Base-by-base conservation (phyloP, 1,140 invertebrate genomes). In the Gryon sp. region DNA sequence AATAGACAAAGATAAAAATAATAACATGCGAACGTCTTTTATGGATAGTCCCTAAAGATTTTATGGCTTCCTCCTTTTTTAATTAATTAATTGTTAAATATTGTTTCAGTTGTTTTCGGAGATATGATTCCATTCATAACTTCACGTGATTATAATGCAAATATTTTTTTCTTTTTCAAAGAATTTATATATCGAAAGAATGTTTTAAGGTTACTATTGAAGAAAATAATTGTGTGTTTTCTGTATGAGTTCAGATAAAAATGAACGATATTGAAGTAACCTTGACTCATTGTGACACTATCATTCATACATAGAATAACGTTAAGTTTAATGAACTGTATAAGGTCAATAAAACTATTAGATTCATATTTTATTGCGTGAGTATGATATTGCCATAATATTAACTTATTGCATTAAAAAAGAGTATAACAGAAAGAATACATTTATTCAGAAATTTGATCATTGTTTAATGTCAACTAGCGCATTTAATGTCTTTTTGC, bases 121-220 rank as follows among this genome's bases (percentile, higher is more conserved):
- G 28, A 45, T 30, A 45, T 20, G 28, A 59, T 63, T 50, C n/a
- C 59, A 63, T 63, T 59, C 55, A 40, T 55, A 9, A 9, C 26
- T 40, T 9, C 6, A 12, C 6, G 46, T 6, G 19, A 45, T 45
- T 43, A 12, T 19, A 32, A 48, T 18, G 22, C 0, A 15, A 28
- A 46, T 11, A 6, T 26, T 1, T 22, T 46, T 15, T n/a, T n/a
- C n/a, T n/a, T n/a, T 3, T 24, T 24, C 22, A 7, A 24, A 24
- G 22, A 24, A 24, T 24, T 24, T 24, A 4, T 24, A 24, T 24
- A 24, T n/a, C n/a, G n/a, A n/a, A n/a, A n/a, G n/a, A n/a, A n/a
- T n/a, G n/a, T n/a, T n/a, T n/a, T n/a, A n/a, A n/a, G n/a, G n/a
- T n/a, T n/a, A n/a, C n/a, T n/a, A n/a, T n/a, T n/a, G n/a, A n/a